phyloP scores from a whole-genome alignment of 35 echinoderm and acorn worm species.

The Antedon bifida region DNA sequence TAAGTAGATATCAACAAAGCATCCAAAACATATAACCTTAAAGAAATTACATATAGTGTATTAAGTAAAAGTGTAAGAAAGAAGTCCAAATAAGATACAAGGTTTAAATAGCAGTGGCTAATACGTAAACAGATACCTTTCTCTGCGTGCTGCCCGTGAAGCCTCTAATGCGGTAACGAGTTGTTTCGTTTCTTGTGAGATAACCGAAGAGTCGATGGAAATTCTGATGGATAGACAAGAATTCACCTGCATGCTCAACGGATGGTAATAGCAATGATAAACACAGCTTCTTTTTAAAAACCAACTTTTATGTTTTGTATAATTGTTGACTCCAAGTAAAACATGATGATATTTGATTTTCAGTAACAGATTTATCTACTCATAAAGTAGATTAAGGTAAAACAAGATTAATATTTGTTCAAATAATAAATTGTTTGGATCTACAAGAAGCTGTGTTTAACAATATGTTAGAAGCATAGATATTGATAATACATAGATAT shows the following conservation, averaged over 20 bases:
- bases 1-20: no score
- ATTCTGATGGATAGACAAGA: not conserved
- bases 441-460: not conserved
- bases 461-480: not conserved
- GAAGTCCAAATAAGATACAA: not conserved
- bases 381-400: no score
- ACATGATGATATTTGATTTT: no score
- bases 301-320: no score
- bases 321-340: no score
- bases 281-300: not conserved
- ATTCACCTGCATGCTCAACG: not conserved
- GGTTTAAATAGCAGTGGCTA: not conserved
- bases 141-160: slow-evolving; percentile 64
- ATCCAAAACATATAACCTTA: no score
- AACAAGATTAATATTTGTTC: no score
- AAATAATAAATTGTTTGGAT: no score
- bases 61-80: not conserved
- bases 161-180: slow-evolving; percentile 69
- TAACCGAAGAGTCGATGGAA: slow-evolving; percentile 5
- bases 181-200: slow-evolving; percentile 79
- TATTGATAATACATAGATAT: not conserved
- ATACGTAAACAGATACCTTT: slow-evolving; percentile 48
- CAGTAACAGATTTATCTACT: no score
- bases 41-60: no score
- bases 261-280: not conserved